Evolutionary conservation across 2,888 invertebrate genomes (phyloP).

Genomic region (Nemotelus pantherinus): DNA sequence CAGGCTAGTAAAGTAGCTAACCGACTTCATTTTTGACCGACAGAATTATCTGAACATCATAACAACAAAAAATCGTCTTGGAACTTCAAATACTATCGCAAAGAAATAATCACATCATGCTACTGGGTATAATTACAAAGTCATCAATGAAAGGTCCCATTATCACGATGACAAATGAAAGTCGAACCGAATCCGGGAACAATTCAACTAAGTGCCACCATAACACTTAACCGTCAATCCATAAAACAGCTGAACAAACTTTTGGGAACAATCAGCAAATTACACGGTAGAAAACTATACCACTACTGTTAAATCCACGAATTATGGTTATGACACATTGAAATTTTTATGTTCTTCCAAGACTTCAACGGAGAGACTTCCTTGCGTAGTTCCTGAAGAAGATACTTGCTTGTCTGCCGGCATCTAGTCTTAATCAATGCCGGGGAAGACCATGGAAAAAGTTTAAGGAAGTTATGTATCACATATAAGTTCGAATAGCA

Average conservation of each 20-base stretch:
- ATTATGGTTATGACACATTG: conserved; percentile 42
- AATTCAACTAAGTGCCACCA: too few species aligned
- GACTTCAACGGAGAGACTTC: neutral
- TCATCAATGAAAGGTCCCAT: too few species aligned
- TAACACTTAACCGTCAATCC: too few species aligned
- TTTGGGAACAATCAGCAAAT: conserved; percentile 42
- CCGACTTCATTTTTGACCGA: too few species aligned
- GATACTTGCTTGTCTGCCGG: neutral
- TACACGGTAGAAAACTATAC: conserved; percentile 23
- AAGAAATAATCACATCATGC: too few species aligned
- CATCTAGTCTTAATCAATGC: neutral
- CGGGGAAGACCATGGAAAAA: conserved; percentile 41
- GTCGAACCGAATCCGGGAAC: too few species aligned
- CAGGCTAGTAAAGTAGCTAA: too few species aligned
- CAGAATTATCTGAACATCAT: too few species aligned
- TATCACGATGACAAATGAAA: too few species aligned
- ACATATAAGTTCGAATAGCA: conserved; percentile 46
- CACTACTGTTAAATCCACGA: neutral
- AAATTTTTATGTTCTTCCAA: conserved; percentile 38
- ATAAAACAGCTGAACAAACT: conserved; percentile 9
- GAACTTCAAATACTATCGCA: too few species aligned
- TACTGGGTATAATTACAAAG: too few species aligned
- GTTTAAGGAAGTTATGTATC: conserved; percentile 49
- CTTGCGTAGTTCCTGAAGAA: neutral
- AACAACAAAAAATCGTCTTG: too few species aligned